Evolutionary conservation across 2,797 vertebrate species (phyloP), one percentile per base, ranked within the genome.

Genomic region (Sebastes hopkinsi): DNA sequence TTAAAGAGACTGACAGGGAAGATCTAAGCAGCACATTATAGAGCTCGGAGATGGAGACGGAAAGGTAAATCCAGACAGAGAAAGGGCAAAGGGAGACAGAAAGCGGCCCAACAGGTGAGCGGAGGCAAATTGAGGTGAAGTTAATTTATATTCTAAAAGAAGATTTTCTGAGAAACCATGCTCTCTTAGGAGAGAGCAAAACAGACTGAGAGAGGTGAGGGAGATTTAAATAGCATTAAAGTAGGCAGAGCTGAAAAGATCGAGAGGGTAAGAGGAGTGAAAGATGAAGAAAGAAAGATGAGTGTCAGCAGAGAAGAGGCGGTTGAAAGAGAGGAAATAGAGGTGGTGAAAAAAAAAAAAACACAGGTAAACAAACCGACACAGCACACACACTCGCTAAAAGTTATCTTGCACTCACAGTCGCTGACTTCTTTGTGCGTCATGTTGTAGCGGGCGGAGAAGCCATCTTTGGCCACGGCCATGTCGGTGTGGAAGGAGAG

Each of bases 401-500:
- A 67, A 74, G 75, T n/a, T 67, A 83, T 61, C 70, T 22, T 0
- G 14, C 80, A 97, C 97, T 98, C 90, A 99, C 98, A 96, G 90
- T 98, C 97, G n/a, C 92, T 94, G 3, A 96, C 95, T 90, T 98
- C 97, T 86, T 97, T 97, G 80, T 95, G 96, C n/a, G 97, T 96
- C 94, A 98, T 95, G 92, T 97, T 97, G 95, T 98, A 99, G n/a
- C 96, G 97, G 16, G 97, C 97, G 0, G 97, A 97, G 94, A 99
- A 99, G 77, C 98, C 97, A 0, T 99, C 98, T 93, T 98, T 99
- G 80, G 99, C 99, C 79, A 99, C 98, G 0, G 98, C 99, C 97
- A 99, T 97, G 92, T 99, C 99, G 0, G 99, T 99, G 95, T 99
- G 98, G 88, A 99, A 99, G 91, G 97, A 97, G 68, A 99, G 97